Evolutionary conservation across 37 sponge, comb jelly and placozoan genomes (phyloP).

Genomic region (Cliona cf. orientalis): DNA sequence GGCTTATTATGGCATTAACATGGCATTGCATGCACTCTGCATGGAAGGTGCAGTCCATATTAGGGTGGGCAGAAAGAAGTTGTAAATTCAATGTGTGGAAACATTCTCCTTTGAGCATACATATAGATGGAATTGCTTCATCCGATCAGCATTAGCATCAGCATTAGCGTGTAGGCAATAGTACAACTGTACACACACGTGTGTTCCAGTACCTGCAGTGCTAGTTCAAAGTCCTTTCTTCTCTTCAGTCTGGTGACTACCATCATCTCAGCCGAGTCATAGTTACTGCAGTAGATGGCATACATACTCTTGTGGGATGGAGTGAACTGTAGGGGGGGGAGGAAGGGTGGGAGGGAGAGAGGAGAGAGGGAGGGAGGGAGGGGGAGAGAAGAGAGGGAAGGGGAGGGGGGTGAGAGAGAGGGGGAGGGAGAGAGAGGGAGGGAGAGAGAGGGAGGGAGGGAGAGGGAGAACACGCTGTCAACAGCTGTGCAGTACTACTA

Average conservation of each 20-base stretch:
- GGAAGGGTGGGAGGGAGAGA: neutral
- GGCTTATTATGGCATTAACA: too few relatives aligned
- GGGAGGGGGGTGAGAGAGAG: too few relatives aligned
- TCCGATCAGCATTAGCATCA: too few relatives aligned
- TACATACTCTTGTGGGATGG: constrained; percentile 87
- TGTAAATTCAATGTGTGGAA: too few relatives aligned
- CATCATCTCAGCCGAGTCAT: constrained; percentile 77
- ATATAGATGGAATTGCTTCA: too few relatives aligned
- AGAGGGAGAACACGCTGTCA: too few relatives aligned
- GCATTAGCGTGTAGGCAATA: neutral
- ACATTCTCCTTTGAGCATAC: too few relatives aligned
- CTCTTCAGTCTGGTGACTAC: constrained; percentile 51
- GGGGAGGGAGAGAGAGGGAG: neutral
- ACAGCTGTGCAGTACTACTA: too few relatives aligned
- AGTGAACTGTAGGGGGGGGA: constrained; percentile 56
- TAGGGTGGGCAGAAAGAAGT: too few relatives aligned
- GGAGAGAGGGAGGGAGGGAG: constrained; percentile 15
- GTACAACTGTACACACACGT: too few relatives aligned
- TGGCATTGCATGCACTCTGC: too few relatives aligned
- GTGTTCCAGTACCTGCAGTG: constrained; percentile 53
- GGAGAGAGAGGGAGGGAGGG: neutral
- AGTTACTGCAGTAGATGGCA: constrained; percentile 92
- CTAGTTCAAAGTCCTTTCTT: constrained; percentile 86
- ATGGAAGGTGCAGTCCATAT: too few relatives aligned
- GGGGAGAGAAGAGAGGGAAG: constrained; percentile 10